Evolutionary conservation across 1,140 invertebrate genomes (phyloP), one percentile per base, ranked within the genome.

Genomic region (Battus philenor): DNA sequence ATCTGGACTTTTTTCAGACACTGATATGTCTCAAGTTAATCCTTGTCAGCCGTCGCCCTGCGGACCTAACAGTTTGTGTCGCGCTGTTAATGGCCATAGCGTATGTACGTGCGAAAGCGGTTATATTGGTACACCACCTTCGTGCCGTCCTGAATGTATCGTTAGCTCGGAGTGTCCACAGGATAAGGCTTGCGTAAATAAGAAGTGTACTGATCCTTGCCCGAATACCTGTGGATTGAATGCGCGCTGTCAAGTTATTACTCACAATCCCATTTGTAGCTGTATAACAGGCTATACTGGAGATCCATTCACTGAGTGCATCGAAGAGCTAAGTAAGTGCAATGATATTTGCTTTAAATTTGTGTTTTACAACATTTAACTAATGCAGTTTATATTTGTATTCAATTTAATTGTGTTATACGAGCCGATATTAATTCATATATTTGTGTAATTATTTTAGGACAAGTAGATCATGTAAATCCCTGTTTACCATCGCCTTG

Each of bases 131-230:
- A 90, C 90, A 1, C 93, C 94, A 17, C 94, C 94, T 4, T 89
- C 89, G 33, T 95, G 94, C 72, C 88, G 93, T 51, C 93, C 94
- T 0, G 94, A 96, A 78, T 96, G 94, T 68, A 88, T 94, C 31
- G 90, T 93, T 31, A 95, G 92, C 70, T 91, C 92, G 0, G 94
- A 96, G 71, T 97, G 95, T 74, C 86, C 92, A 2, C 91, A 93
- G 82, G 91, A 95, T 57, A 92, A 93, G 60, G 93, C 94, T 2
- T 96, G 95, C 68, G 87, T 94, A 20, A 90, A 92, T 53, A 92
- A 95, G 65, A 94, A 93, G 75, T 97, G 95, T 63, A 78, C 90
- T 5, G 91, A 96, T 80, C 94, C 94, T 4, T 96, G 94, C 75
- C 89, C 90, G 5, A 92, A 93, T 33, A 90, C 91, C 7, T 96